These are phyloP conservation scores for Cataglyphis altisquamis DNA, from an alignment of 2,888 invertebrate genomes.

Conservation along the genomic window DNA sequence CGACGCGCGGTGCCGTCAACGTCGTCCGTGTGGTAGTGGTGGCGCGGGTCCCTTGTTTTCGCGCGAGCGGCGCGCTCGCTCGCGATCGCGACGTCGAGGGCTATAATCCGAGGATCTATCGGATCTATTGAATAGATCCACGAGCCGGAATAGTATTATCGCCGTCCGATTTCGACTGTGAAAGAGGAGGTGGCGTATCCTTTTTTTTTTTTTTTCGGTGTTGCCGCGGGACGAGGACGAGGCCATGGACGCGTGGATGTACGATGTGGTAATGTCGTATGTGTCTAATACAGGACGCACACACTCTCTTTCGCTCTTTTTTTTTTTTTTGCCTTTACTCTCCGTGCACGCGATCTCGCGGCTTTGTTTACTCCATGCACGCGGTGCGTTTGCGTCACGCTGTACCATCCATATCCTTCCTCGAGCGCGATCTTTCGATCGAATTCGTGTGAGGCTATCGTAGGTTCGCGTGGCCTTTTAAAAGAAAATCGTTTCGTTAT, in stretches of 20 bases:
- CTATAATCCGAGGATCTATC: not conserved
- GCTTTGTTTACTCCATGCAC: constrained; percentile 74
- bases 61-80: constrained; percentile 51
- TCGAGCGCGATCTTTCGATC: not conserved
- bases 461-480: not conserved
- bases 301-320: constrained; percentile 6
- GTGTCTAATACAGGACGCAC: not conserved
- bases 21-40: not conserved
- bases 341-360: constrained; percentile 67
- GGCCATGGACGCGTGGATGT: constrained; percentile 85
- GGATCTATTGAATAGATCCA: not conserved
- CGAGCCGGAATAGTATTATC: not conserved
- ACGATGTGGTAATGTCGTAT: constrained; percentile 83
- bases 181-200: constrained; percentile 21
- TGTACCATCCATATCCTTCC: not conserved
- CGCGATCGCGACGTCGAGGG: constrained; percentile 71
- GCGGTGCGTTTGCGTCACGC: constrained; percentile 27
- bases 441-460: not conserved
- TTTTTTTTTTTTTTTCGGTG: not conserved
- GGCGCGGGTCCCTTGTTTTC: not conserved
- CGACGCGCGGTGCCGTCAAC: constrained; percentile 82
- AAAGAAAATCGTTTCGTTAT: not conserved
- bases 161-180: not conserved
- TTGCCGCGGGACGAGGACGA: constrained; percentile 60
- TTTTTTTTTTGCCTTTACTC: not conserved